These are phyloP conservation scores for Gasterosteus aculeatus DNA, from an alignment of 2,113 vertebrate species.

Conservation along the genomic window DNA sequence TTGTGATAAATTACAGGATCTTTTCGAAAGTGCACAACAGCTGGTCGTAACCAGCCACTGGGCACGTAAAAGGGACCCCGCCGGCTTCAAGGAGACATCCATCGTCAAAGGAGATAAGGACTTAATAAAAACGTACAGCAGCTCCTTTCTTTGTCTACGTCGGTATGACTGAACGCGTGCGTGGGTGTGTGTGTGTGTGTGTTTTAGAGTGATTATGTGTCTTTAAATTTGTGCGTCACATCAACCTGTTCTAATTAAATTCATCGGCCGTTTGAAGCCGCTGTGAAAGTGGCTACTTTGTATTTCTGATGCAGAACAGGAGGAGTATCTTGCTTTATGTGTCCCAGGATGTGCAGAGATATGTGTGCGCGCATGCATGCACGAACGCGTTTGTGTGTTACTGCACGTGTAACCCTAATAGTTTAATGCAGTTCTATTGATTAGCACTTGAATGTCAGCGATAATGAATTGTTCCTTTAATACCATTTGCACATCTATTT, in stretches of 20 bases:
- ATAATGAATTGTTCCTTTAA: slow-evolving; percentile 85
- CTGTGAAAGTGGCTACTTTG: slow-evolving; percentile 71
- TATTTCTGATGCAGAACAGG: slow-evolving; percentile 61
- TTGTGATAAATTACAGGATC: slow-evolving; percentile 41
- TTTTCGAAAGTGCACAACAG: slow-evolving; percentile 36
- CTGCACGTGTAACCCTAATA: slow-evolving; percentile 73
- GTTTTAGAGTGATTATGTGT: slow-evolving; percentile 45
- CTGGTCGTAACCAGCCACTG: slow-evolving; percentile 29
- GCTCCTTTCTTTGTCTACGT: slow-evolving; percentile 31
- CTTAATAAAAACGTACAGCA: slow-evolving; percentile 56
- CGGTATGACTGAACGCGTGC: slow-evolving; percentile 2
- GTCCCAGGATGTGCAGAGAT: slow-evolving; percentile 49
- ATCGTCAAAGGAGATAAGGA: slow-evolving; percentile 64
- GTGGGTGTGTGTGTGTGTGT: slow-evolving; percentile 24
- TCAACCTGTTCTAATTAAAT: slow-evolving; percentile 79
- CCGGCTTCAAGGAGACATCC: slow-evolving; percentile 54
- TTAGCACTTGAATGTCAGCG: slow-evolving; percentile 81
- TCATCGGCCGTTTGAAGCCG: slow-evolving; percentile 56
- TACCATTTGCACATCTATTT: slow-evolving; percentile 79
- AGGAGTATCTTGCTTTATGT: slow-evolving; percentile 56
- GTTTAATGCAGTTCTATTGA: slow-evolving; percentile 85
- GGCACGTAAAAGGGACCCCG: slow-evolving; percentile 33
- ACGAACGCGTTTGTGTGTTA: slow-evolving; percentile 33
- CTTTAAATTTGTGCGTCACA: slow-evolving; percentile 63
- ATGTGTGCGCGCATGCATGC: slow-evolving; percentile 35